phyloP scores from a whole-genome alignment of 1,140 invertebrate genomes.

The Trichonephila clavata region DNA sequence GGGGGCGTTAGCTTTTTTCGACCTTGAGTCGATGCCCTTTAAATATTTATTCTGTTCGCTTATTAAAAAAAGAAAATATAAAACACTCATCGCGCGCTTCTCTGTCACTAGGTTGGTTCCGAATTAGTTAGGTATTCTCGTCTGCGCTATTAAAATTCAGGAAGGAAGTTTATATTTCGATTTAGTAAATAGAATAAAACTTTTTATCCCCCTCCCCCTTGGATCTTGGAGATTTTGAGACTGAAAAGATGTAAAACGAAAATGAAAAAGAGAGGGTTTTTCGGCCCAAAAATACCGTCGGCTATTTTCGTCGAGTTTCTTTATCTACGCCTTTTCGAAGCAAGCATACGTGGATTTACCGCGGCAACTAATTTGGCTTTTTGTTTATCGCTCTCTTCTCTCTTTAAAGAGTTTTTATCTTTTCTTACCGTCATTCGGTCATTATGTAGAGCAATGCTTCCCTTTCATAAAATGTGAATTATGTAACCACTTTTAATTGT shows the following conservation, averaged over 20 bases:
- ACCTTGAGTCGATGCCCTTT: conserved; percentile 59
- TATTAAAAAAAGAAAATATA: conserved; percentile 6
- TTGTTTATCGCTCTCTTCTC: conserved; percentile 26
- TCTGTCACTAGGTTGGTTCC: neutral
- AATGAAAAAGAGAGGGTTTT: conserved; percentile 14
- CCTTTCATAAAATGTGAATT: neutral
- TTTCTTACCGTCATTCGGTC: neutral
- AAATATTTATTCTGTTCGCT: conserved; percentile 36
- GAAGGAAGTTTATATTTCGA: neutral
- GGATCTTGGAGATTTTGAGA: neutral
- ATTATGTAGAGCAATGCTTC: neutral
- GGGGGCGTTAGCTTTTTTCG: conserved; percentile 28
- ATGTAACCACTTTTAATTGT: too few species aligned
- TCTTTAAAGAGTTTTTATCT: conserved; percentile 28
- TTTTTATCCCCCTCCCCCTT: neutral
- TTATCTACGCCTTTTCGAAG: conserved; percentile 36
- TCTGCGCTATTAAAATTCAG: neutral
- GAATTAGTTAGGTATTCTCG: neutral
- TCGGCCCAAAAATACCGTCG: conserved; percentile 43
- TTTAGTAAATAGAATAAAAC: neutral
- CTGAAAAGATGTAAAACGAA: conserved; percentile 50
- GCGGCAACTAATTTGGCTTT: conserved; percentile 3
- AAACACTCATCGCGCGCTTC: neutral
- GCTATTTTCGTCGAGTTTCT: conserved; percentile 63
- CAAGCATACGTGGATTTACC: conserved; percentile 2